Conservation (phyloP, 2,797 vertebrate species). For the Lepilemur septentrionalis region DNA sequence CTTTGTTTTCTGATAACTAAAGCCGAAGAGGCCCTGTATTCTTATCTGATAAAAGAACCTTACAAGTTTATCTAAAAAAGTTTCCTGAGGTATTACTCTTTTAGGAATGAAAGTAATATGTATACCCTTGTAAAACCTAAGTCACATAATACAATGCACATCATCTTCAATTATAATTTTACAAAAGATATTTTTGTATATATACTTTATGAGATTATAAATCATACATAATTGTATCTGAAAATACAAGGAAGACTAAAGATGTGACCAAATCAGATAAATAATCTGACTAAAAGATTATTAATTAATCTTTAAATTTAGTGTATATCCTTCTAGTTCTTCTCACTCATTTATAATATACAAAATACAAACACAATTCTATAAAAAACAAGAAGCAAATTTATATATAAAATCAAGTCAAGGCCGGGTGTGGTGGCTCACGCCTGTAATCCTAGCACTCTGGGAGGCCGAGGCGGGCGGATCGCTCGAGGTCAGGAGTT, state of each 20-base stretch:
- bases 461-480: too few relatives aligned
- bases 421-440: too few relatives aligned
- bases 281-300: not conserved
- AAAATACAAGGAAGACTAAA: not conserved
- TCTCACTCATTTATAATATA: not conserved
- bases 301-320: not conserved
- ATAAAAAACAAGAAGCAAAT: not conserved
- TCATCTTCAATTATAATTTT: not conserved
- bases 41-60: not conserved
- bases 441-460: too few relatives aligned
- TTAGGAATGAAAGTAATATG: not conserved
- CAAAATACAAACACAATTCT: not conserved
- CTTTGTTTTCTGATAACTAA: not conserved
- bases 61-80: not conserved
- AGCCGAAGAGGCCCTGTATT: not conserved
- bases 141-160: not conserved
- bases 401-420: not conserved
- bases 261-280: not conserved
- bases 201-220: not conserved
- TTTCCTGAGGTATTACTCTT: not conserved
- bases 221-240: not conserved
- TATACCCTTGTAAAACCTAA: not conserved
- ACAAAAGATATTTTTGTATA: not conserved
- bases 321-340: not conserved
- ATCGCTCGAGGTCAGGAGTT: too few relatives aligned